A percentile compares a stretch with the other conserved stretches of the same genome.
Conservation (phyloP, 2,113 vertebrate species). For the Strix aluco region DNA sequence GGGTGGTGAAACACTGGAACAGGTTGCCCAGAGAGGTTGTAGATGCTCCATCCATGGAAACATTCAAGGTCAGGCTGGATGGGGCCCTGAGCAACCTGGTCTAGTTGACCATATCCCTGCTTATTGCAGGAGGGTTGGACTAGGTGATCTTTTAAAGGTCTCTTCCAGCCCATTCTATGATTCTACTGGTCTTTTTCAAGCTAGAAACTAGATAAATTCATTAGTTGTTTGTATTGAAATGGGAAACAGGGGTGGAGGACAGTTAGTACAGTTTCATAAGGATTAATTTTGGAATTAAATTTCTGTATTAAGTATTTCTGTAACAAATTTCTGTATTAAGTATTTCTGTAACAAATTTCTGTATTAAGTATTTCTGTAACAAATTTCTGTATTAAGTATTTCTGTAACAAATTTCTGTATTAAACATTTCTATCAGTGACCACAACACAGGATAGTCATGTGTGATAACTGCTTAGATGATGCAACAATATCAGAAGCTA, state of each 20-base stretch:
- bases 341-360: too few species aligned
- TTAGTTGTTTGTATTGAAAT: neutral
- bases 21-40: neutral
- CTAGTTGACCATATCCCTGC: neutral
- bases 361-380: neutral
- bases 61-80: neutral
- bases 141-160: neutral
- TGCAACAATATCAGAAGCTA: neutral
- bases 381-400: neutral
- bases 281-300: neutral
- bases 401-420: neutral
- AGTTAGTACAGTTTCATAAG: neutral
- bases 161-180: neutral
- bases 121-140: neutral
- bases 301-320: neutral
- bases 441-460: neutral
- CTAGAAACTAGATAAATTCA: neutral
- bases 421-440: neutral
- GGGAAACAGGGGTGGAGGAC: neutral
- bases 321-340: neutral
- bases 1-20: neutral
- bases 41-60: neutral
- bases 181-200: neutral
- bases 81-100: neutral
- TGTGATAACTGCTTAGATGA: neutral